These are phyloP conservation scores for Solea senegalensis DNA, from an alignment of 2,113 vertebrate genomes.

Conservation along the genomic window DNA sequence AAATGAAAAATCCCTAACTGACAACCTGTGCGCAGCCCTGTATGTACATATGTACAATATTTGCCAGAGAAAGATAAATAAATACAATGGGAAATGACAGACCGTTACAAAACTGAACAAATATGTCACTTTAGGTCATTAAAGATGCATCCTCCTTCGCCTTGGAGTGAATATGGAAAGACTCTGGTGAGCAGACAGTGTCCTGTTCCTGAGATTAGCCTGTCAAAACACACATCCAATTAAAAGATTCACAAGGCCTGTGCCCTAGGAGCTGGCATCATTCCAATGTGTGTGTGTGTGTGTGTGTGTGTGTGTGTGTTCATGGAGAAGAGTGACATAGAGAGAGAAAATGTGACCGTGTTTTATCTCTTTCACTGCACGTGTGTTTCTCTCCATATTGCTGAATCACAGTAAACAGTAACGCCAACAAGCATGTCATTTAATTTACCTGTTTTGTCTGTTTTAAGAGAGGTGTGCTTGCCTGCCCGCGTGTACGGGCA, in stretches of 20 bases:
- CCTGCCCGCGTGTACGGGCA: constrained; percentile 11
- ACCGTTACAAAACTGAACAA: constrained; percentile 46
- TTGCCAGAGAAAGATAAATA: not conserved
- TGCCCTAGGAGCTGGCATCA: constrained; percentile 47
- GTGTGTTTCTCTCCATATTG: constrained; percentile 49
- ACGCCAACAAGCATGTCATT: constrained; percentile 50
- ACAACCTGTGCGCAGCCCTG: not conserved
- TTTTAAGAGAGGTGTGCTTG: too few species aligned
- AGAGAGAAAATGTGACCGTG: constrained; percentile 26
- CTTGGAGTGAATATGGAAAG: constrained; percentile 27
- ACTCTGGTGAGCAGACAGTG: constrained; percentile 57
- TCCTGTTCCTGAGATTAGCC: constrained; percentile 63
- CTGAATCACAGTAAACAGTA: constrained; percentile 60
- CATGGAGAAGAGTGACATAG: not conserved
- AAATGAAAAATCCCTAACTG: too few species aligned
- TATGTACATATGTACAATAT: not conserved
- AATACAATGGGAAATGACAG: constrained; percentile 16
- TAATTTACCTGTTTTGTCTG: constrained; percentile 14
- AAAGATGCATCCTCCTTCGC: constrained; percentile 45
- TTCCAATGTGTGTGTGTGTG: constrained; percentile 15
- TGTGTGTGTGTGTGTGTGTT: constrained; percentile 1
- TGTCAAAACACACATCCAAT: constrained; percentile 73
- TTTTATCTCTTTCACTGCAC: constrained; percentile 69
- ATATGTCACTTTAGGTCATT: constrained; percentile 40
- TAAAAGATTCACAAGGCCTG: constrained; percentile 65